Evolutionary conservation across 2,113 vertebrate species (phyloP).

Genomic region (Struthio camelus): DNA sequence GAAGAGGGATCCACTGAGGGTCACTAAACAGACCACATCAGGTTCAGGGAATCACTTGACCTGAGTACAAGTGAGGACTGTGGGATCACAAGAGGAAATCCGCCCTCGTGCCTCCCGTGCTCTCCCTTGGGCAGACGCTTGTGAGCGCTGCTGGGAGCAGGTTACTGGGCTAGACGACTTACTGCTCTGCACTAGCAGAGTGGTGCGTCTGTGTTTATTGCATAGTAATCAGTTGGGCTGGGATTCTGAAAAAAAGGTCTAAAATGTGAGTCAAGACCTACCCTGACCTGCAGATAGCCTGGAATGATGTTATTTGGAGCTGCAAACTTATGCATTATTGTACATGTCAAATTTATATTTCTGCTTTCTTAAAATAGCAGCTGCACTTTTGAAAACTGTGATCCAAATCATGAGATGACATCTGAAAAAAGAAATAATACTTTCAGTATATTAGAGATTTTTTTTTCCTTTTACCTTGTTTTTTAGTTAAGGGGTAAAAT

Average conservation of each 20-base stretch:
- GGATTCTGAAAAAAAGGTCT: not conserved
- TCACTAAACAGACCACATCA: not conserved
- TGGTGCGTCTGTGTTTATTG: not conserved
- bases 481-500: not conserved
- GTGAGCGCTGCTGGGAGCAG: not conserved
- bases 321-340: not conserved
- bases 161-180: not conserved
- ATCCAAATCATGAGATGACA: not conserved
- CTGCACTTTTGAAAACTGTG: not conserved
- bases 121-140: not conserved
- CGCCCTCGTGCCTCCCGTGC: not conserved
- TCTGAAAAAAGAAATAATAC: not conserved
- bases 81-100: not conserved
- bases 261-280: not conserved
- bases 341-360: not conserved
- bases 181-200: not conserved
- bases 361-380: not conserved
- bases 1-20: not conserved
- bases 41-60: not conserved
- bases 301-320: not conserved
- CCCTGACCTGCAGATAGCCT: not conserved
- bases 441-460: not conserved
- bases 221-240: too few relatives aligned
- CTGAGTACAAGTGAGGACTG: not conserved
- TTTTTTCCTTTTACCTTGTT: not conserved